Evolutionary conservation across 2,888 invertebrate species (phyloP), one percentile per base, ranked within the genome.

Genomic region (Hoplodrina blanda): DNA sequence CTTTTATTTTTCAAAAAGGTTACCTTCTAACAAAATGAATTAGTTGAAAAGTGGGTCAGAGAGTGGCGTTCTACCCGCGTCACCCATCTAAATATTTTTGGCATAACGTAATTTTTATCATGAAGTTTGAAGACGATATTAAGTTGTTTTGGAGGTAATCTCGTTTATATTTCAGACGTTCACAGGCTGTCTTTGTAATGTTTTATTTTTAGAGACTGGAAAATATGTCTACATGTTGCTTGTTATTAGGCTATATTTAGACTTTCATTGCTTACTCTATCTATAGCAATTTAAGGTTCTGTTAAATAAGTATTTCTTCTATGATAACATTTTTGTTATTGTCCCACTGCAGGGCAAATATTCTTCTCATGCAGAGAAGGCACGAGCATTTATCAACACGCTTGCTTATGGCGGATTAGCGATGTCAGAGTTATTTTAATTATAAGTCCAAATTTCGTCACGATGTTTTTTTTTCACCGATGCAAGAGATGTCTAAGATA

Each of bases 41-140:
- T 93, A 93, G 90, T 91, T 89, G 85, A 84, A 89, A 94, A 93
- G 90, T 94, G 87, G 94, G 93, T 91, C 94, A 93, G 85, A 89
- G 81, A 65, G 73, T 64, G 75, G 64, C 78, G 74, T 73, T 69
- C 72, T 56, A 20, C 73, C 77, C 75, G 67, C 71, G 75, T 80
- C 73, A 77, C 53, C 66, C 81, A 80, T 74, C 81, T 80, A 83
- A 82, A 82, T 75, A 83, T 85, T 85, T 87, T 85, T 82, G 81
- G 82, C 84, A 80, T 86, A 87, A 86, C 82, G 85, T 81, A 82
- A 85, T 85, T 87, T 87, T 87, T 85, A 83, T 84, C 84, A 80
- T 78, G 72, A 75, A 84, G 74, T 84, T 84, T 84, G 83, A 75
- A 71, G 84, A 75, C 64, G 78, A 81, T 73, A 78, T 78, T 84